phyloP scores from a whole-genome alignment of 2,797 vertebrate genomes.

The Manis pentadactyla region DNA sequence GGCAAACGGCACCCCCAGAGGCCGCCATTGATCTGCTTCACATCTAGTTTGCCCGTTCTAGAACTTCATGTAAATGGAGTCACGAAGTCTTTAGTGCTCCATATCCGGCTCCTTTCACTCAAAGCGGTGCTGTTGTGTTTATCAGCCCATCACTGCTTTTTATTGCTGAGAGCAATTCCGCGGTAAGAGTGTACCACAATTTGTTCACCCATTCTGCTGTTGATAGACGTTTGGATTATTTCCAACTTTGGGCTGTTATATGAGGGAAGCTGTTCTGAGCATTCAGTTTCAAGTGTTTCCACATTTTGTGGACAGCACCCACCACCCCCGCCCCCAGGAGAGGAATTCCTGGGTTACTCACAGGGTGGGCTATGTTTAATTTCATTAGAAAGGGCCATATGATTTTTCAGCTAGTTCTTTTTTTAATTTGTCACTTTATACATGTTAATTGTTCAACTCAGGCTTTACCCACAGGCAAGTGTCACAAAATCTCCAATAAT shows the following conservation, averaged over 20 bases:
- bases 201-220: background rate
- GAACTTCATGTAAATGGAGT: background rate
- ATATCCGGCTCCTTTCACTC: background rate
- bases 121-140: accelerated
- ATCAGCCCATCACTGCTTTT: background rate
- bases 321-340: background rate
- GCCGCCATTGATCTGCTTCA: background rate
- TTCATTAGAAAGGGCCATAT: background rate
- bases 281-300: no score
- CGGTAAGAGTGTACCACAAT: background rate
- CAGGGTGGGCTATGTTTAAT: background rate
- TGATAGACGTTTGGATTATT: background rate
- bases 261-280: background rate
- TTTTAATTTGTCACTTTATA: background rate
- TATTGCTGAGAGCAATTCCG: background rate
- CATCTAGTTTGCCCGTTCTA: background rate
- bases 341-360: background rate
- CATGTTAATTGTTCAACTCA: background rate
- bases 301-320: background rate
- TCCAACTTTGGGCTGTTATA: background rate
- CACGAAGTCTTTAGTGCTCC: accelerated
- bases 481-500: background rate
- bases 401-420: background rate
- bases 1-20: background rate
- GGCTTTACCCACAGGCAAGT: background rate